Evolutionary conservation across 2,888 invertebrate genomes (phyloP).

Genomic region (Geophilus truncorum): DNA sequence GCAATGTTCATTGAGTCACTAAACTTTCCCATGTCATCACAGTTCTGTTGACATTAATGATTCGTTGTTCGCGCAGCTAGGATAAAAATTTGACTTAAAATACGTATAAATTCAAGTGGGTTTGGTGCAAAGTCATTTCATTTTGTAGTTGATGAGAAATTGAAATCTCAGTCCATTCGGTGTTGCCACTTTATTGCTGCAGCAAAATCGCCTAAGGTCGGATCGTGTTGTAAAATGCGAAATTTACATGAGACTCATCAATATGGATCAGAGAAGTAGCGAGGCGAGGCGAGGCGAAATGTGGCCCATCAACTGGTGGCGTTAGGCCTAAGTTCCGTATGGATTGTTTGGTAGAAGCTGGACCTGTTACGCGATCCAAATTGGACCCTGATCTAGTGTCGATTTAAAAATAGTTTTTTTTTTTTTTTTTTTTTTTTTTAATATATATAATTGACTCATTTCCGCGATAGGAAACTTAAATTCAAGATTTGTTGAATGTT

Average conservation of each 20-base stretch:
- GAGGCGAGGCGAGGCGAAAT: slow-evolving; percentile 2
- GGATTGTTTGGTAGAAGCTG: not conserved
- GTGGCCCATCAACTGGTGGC: not conserved
- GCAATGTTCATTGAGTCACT: not conserved
- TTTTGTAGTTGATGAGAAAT: slow-evolving; percentile 1
- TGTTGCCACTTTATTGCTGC: slow-evolving; percentile 5
- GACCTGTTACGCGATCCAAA: not conserved
- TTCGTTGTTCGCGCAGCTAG: not conserved
- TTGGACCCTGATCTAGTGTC: not conserved
- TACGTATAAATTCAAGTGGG: too few species aligned
- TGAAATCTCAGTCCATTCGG: not conserved
- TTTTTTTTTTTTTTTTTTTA: not conserved
- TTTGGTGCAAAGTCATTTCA: slow-evolving; percentile 6
- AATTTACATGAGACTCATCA: not conserved
- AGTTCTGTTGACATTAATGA: not conserved
- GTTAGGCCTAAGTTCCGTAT: not conserved
- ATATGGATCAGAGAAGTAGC: slow-evolving; percentile 5
- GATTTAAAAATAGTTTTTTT: not conserved
- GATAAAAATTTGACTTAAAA: too few species aligned
- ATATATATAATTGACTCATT: not conserved
- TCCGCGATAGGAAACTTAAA: too few species aligned
- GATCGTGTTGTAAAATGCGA: not conserved
- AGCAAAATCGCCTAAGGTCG: slow-evolving; percentile 3
- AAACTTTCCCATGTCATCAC: not conserved
- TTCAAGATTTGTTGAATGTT: too few species aligned